Base-by-base conservation (phyloP, 2,888 invertebrate genomes). In the Uloborus plumipes region DNA sequence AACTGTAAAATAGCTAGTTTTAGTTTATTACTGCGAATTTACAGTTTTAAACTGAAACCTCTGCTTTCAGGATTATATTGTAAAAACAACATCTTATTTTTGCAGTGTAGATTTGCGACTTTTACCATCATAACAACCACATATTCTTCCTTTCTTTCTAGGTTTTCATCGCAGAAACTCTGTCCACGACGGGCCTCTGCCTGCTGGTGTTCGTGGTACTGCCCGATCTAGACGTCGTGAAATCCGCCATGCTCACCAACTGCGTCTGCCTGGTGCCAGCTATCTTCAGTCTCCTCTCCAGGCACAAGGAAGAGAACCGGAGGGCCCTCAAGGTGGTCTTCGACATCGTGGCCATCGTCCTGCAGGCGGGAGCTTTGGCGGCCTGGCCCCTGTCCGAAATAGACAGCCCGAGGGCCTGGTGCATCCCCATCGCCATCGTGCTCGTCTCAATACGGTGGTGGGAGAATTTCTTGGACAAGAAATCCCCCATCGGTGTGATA, bases 381-480 rank as follows among this genome's bases (percentile, higher is more conserved):
- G 90, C 93, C 9, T 94, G 94, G 93, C 93, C 94, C 0, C 87
- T 93, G 9, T 87, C 92, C 49, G 80, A 84, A 20, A 49, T 11
- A 18, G 51, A 50, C 16, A 67, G 72, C 1, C 59, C 76, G 0
- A 18, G 75, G 18, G 87, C 95, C 55, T 96, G 95, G 95, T 91
- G 96, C 65, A 95, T 98, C 86, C 97, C 98, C 0, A 91, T 95
- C 0, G 92, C 96, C 0, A 92, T 96, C 49, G 89, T 96, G 75
- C 92, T 97, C 87, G 94, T 96, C 85, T 98, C 98, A 0, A 91
- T 96, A 58, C 95, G 96, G 31, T 98, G 97, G 97, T 99, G 99
- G 99, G 98, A 99, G 89, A 99, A 99, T 89, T 99, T 95, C 88
- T 95, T 97, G 1, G 94, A 95, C 78, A 92, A 93, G 81, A 93